Conservation (phyloP, 1,140 invertebrate species). For the Aphidius gifuensis region DNA sequence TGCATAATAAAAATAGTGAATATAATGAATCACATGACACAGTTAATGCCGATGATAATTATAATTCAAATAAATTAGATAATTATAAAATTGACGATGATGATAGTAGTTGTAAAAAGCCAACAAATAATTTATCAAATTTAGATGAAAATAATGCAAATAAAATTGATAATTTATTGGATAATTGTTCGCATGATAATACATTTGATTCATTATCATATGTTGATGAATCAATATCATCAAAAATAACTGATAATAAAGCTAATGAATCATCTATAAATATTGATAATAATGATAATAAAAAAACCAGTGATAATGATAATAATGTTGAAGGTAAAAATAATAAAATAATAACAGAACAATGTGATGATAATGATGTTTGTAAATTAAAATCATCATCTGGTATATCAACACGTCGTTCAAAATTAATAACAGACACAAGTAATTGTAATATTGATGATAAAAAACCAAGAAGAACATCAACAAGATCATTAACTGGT, state of each 20-base stretch:
- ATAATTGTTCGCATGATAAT: neutral
- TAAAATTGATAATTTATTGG: too few species aligned
- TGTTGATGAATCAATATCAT: neutral
- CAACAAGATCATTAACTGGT: neutral
- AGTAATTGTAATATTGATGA: neutral
- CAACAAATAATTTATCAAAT: too few species aligned
- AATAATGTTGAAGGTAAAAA: neutral
- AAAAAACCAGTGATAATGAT: conserved; percentile 10
- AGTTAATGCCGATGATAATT: neutral
- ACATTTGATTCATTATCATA: neutral
- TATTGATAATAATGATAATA: conserved; percentile 2
- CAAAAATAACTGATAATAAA: conserved; percentile 9
- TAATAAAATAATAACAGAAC: conserved; percentile 9
- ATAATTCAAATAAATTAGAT: neutral
- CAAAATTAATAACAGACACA: too few species aligned
- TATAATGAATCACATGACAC: neutral
- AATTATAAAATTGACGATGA: neutral
- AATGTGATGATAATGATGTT: conserved; percentile 8
- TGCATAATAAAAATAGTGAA: neutral
- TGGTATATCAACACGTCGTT: too few species aligned
- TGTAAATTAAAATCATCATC: neutral
- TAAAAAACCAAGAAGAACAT: neutral
- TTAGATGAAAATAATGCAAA: neutral
- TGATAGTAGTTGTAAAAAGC: too few species aligned
- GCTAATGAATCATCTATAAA: neutral